Base-by-base conservation (phyloP, 1,140 invertebrate species). In the Stenopsyche tienmushanensis region DNA sequence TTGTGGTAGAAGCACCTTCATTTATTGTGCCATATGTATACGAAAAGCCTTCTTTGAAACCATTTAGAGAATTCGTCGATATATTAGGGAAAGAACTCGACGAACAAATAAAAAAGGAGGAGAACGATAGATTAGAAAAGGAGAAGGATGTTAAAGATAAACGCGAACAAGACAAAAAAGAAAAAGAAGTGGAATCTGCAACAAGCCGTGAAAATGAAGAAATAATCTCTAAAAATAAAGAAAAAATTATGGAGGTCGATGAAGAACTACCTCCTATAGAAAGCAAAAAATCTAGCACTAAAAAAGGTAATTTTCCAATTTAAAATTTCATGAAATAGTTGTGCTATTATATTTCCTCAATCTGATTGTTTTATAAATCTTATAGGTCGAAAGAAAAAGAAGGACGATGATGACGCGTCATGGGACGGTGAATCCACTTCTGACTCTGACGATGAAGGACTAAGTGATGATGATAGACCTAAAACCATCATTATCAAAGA, bases 11-110 rank as follows among this genome's bases (percentile, higher is more conserved):
- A 78, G 92, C 92, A 20, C 92, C 92, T 2, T 94, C 91, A 10
- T 94, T 95, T 73, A 93, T 95, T 73, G 90, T 94, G 69, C 92
- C 92, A 41, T 94, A 94, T 76, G 91, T 95, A n/a, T 94, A 93
- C 76, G 91, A 94, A 77, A 93, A 93, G 76, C 90, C 90, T 2
- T 90, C 91, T 0, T 76, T 90, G 5, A 88, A 89, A 72, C 86
- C 86, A 44, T 82, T 94, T 47, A 90, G 88, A 74, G 86, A 90
- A 67, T 90, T 90, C 75, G 83, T 92, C 44, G 82, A 84, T 29
- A 84, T 84, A 71, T 77, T 90, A 53, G 86, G 85, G 42, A 84
- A 85, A 63, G 83, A 87, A 73, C 83, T 88, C 47, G 82, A 83
- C 45, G 82, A 86, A 58, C 77, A 82, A 66, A 77, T 74, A 69